Conservation (phyloP, 1,140 invertebrate species). For the Drosophila watanabei region DNA sequence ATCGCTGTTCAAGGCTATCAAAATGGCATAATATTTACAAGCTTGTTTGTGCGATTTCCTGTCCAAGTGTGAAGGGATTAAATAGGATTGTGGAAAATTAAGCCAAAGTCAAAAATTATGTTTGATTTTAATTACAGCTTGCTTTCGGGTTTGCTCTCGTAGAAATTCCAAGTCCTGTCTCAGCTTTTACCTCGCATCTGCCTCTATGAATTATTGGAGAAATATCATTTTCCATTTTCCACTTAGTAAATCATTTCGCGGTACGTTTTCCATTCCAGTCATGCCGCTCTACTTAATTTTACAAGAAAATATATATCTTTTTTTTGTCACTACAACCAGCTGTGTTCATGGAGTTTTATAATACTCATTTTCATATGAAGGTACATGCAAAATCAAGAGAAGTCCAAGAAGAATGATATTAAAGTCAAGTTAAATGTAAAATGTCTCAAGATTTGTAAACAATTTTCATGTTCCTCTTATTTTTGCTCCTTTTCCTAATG, state of each 20-base stretch:
- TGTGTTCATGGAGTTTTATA: background rate
- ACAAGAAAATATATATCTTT: background rate
- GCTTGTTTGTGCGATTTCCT: conserved; percentile 1
- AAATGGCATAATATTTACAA: conserved; percentile 41
- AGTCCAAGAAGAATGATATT: background rate
- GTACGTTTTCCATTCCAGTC: background rate
- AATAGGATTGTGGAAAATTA: conserved; percentile 29
- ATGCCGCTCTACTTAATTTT: background rate
- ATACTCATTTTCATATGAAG: background rate
- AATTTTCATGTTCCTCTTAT: background rate
- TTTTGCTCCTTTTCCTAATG: background rate
- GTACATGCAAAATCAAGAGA: background rate
- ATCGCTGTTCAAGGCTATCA: conserved; percentile 33
- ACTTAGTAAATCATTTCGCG: conserved; percentile 1
- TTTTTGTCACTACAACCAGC: background rate
- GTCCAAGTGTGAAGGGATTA: conserved; percentile 35
- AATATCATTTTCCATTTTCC: background rate
- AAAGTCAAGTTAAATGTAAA: conserved; percentile 27
- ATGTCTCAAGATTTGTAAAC: background rate
- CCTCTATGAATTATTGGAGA: background rate
- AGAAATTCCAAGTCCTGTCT: background rate
- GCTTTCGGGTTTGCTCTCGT: background rate
- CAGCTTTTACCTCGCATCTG: background rate
- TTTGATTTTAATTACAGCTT: conserved; percentile 73
- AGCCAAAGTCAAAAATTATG: conserved; percentile 51